Conservation (phyloP, 1,140 invertebrate species). For the Drosophila nigrodunni region DNA sequence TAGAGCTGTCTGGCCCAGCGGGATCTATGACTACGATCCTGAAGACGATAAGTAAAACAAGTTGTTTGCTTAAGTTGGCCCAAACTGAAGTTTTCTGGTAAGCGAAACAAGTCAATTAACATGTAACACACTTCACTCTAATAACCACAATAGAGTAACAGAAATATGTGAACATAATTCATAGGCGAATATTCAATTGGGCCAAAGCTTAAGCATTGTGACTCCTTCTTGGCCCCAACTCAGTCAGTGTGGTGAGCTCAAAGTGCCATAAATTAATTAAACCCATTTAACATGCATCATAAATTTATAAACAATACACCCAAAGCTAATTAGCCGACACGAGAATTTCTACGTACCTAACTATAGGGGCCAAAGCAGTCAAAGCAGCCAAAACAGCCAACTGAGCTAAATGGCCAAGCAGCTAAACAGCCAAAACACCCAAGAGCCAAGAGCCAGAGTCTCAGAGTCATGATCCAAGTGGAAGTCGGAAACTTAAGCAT, state of each 20-base stretch:
- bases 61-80: conserved; percentile 68
- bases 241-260: conserved; percentile 38
- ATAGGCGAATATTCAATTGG: conserved; percentile 73
- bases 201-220: conserved; percentile 49
- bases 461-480: conserved; percentile 48
- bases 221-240: conserved; percentile 43
- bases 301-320: conserved; percentile 82
- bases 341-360: conserved; percentile 72
- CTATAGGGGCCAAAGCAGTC: conserved; percentile 28
- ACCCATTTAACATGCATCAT: conserved; percentile 81
- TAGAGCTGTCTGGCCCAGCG: conserved; percentile 69
- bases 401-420: background rate
- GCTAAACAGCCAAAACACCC: background rate
- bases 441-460: background rate
- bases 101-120: conserved; percentile 58
- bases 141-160: conserved; percentile 53
- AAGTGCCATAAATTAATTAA: conserved; percentile 80
- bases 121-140: conserved; percentile 50
- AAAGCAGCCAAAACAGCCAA: background rate
- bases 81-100: conserved; percentile 31
- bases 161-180: conserved; percentile 65
- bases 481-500: conserved; percentile 39
- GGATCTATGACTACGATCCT: conserved; percentile 50
- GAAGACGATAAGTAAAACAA: conserved; percentile 44
- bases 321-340: conserved; percentile 80